Evolutionary conservation across 1,140 invertebrate genomes (phyloP).

Genomic region (Pristionchus pacificus): DNA sequence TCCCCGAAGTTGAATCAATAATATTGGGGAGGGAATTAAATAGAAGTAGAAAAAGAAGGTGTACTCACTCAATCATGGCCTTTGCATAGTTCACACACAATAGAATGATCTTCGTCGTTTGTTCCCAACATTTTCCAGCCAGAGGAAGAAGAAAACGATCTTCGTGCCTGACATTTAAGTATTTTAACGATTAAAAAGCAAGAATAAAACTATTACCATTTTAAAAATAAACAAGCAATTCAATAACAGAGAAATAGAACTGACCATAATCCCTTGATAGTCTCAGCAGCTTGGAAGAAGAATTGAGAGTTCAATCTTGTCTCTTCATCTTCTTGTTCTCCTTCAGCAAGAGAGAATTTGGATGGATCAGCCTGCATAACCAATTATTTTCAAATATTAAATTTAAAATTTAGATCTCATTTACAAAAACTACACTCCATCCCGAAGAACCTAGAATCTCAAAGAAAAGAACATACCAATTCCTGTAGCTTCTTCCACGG

Average conservation of each 20-base stretch:
- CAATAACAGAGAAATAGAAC: too few relatives aligned
- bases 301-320: slow-evolving; percentile 59
- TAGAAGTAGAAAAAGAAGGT: background rate
- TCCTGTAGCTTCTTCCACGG: slow-evolving; percentile 9
- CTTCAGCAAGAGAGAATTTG: background rate
- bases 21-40: slow-evolving; percentile 1
- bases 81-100: slow-evolving; percentile 72
- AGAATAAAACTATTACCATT: too few relatives aligned
- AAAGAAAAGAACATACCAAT: too few relatives aligned
- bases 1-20: background rate
- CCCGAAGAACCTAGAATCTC: too few relatives aligned
- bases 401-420: too few relatives aligned
- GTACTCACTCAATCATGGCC: slow-evolving; percentile 49
- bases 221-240: too few relatives aligned
- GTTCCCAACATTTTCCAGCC: slow-evolving; percentile 78
- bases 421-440: background rate
- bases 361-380: background rate
- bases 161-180: slow-evolving; percentile 27
- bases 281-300: slow-evolving; percentile 60
- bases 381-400: too few relatives aligned
- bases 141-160: slow-evolving; percentile 29
- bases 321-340: background rate
- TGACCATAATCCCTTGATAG: too few relatives aligned
- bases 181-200: too few relatives aligned
- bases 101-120: slow-evolving; percentile 74